phyloP scores from a whole-genome alignment of 1,140 invertebrate species.

The Achroia grisella region DNA sequence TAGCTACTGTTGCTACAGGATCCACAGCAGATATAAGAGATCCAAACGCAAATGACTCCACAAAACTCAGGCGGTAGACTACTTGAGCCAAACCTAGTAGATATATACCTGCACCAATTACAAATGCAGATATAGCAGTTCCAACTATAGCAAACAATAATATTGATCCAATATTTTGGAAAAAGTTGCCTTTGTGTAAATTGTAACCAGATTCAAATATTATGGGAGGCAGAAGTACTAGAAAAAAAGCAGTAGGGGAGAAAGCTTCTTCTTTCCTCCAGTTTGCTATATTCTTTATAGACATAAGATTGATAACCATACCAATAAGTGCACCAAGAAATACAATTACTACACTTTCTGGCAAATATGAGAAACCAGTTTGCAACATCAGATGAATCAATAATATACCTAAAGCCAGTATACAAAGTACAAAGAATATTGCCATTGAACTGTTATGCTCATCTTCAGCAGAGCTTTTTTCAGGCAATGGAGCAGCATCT shows the following conservation, averaged over 20 bases:
- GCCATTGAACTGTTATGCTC: conserved; percentile 97
- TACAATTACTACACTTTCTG: conserved; percentile 98
- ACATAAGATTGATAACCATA: conserved; percentile 92
- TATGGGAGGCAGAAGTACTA: conserved; percentile 97
- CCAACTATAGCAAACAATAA: conserved; percentile 97
- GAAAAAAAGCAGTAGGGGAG: conserved; percentile 97
- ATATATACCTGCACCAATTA: conserved; percentile 96
- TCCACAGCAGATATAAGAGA: conserved; percentile 99
- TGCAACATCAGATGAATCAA: conserved; percentile 96
- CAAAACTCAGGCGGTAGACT: conserved; percentile 93
- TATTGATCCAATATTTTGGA: conserved; percentile 97
- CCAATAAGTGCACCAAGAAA: conserved; percentile 95
- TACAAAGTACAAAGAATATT: conserved; percentile 96
- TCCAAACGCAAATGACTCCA: conserved; percentile 98
- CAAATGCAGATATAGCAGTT: conserved; percentile 95
- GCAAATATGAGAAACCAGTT: conserved; percentile 96
- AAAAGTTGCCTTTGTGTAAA: conserved; percentile 98
- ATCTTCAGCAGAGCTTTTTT: conserved; percentile 92
- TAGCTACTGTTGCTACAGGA: conserved; percentile 98
- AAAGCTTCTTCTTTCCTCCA: conserved; percentile 98
- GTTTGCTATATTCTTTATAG: conserved; percentile 91
- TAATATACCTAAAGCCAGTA: conserved; percentile 93
- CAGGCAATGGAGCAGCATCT: conserved; percentile 82
- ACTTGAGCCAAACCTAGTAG: conserved; percentile 91
- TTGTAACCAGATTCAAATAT: conserved; percentile 99